Evolutionary conservation across 2,888 invertebrate species (phyloP).

Genomic region (Trichogramma evanescens): DNA sequence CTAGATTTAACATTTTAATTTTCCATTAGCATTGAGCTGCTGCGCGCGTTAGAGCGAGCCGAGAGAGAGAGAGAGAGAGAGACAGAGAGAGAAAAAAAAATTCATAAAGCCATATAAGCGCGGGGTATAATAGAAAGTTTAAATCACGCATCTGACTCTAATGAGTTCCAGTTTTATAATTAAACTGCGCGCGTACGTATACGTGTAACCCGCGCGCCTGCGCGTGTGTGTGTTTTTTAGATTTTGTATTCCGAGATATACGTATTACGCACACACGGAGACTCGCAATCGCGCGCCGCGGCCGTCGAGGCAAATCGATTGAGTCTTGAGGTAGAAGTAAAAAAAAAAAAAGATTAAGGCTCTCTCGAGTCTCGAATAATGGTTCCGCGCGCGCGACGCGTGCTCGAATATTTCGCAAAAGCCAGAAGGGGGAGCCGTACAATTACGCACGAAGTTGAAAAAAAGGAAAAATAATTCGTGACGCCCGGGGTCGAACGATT

Average conservation of each 20-base stretch:
- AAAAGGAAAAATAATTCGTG: too few relatives aligned
- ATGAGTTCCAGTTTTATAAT: slow-evolving; percentile 23
- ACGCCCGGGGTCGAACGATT: too few relatives aligned
- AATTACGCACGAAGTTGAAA: too few relatives aligned
- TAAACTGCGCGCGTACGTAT: slow-evolving; percentile 12
- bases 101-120: slow-evolving; percentile 2
- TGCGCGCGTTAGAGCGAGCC: too few relatives aligned
- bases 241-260: neutral
- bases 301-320: slow-evolving; percentile 11
- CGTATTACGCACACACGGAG: neutral
- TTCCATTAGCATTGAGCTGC: too few relatives aligned
- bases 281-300: neutral
- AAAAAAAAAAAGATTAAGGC: too few relatives aligned
- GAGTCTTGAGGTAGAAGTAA: neutral
- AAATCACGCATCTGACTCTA: neutral
- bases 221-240: slow-evolving; percentile 1
- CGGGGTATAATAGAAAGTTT: slow-evolving; percentile 14
- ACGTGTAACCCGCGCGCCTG: neutral
- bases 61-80: neutral
- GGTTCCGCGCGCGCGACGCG: too few relatives aligned
- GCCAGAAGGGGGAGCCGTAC: too few relatives aligned
- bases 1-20: too few relatives aligned
- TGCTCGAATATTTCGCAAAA: too few relatives aligned
- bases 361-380: too few relatives aligned
- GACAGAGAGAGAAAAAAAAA: slow-evolving; percentile 1